A percentile compares a stretch with the other conserved stretches of the same genome.
phyloP scores from a whole-genome alignment of 2,113 vertebrate species.

The Rallus limicola region DNA sequence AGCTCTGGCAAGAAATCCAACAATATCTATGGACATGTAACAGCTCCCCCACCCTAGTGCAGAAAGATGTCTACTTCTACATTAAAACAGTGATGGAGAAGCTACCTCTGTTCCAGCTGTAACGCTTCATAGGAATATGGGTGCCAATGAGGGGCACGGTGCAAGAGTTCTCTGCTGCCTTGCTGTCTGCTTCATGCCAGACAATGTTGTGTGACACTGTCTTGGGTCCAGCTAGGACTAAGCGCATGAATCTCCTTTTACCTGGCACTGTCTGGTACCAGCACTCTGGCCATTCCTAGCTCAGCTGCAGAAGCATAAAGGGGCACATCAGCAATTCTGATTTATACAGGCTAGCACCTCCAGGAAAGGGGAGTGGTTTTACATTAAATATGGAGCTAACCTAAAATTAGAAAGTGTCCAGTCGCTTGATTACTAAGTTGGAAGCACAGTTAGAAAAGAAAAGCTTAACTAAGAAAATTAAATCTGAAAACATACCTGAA shows the following conservation, averaged over 20 bases:
- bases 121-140: not conserved
- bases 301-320: not conserved
- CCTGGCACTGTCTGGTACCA: not conserved
- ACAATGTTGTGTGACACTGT: not conserved
- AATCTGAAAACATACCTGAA: not conserved
- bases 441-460: not conserved
- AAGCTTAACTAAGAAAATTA: not conserved
- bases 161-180: not conserved
- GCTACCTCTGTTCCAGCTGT: not conserved
- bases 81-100: not conserved
- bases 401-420: not conserved
- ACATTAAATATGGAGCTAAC: not conserved
- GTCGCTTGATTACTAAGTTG: not conserved
- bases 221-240: not conserved
- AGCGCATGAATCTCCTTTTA: not conserved
- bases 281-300: not conserved
- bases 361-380: not conserved
- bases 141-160: not conserved
- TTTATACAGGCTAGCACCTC: not conserved
- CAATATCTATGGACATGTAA: not conserved
- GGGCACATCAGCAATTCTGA: not conserved
- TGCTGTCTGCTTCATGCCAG: not conserved
- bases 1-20: not conserved
- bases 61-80: not conserved
- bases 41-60: not conserved